Evolutionary conservation across 2,888 invertebrate species (phyloP), one percentile per base, ranked within the genome.

Genomic region (Liopterus haemorrhoidalis): DNA sequence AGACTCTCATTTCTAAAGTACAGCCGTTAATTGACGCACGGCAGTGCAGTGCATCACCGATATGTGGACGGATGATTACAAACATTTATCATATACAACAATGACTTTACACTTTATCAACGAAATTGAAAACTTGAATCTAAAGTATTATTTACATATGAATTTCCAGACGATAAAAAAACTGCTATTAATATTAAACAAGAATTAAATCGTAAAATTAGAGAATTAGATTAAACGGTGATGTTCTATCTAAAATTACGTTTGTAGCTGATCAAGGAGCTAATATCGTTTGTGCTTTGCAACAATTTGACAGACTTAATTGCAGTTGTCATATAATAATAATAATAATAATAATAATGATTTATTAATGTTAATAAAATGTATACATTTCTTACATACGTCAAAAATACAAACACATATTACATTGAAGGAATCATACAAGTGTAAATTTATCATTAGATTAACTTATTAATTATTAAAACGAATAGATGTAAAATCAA

Each of bases 131-230:
- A 14, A 12, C 19, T 31, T 12, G 19, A 12, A 14, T 18, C 15
- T 18, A 8, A 31, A 18, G 31, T 31, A 5, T 19, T 31, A 4
- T 31, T 31, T 14, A 31, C 31, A 12, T 31, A n/a, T n/a, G 31
- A 31, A 18, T 31, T 31, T 31, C 31, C 31, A n/a, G 31, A 12
- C 8, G 31, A 31, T 18, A 31, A 12, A 31, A 31, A 31, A 15
- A 14, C 31, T 14, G 31, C 31, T 6, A 19, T 18, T n/a, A 31
- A 31, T 12, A 31, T 31, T 12, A 31, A 14, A 31, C 15, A 19
- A 31, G 31, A 31, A 31, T 31, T 31, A 15, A n/a, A n/a, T n/a
- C n/a, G n/a, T n/a, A n/a, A n/a, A n/a, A n/a, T n/a, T n/a, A n/a
- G n/a, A n/a, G n/a, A n/a, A n/a, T n/a, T n/a, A n/a, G 31, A 15